Evolutionary conservation across 2,113 vertebrate genomes (phyloP).

Genomic region (Strigops habroptila): DNA sequence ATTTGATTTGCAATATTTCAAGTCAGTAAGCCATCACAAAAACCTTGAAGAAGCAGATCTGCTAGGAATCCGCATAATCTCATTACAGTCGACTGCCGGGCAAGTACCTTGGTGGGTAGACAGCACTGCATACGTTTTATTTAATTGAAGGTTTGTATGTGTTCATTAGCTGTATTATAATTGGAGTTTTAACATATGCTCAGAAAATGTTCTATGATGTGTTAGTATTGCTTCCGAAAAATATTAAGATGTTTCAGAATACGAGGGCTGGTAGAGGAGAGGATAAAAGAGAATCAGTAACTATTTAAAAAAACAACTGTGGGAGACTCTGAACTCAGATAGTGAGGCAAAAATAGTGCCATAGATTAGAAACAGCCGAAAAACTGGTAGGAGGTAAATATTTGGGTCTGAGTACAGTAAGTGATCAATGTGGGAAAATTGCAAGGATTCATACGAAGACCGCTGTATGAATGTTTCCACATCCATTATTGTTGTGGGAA

Average conservation of each 20-base stretch:
- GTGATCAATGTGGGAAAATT: background rate
- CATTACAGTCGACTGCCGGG: background rate
- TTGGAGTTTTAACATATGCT: background rate
- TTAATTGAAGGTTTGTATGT: background rate
- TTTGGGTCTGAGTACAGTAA: background rate
- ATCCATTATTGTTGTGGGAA: background rate
- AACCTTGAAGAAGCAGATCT: background rate
- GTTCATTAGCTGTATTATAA: slow-evolving; percentile 14
- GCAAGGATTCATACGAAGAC: background rate
- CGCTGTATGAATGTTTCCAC: background rate
- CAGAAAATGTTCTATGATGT: background rate
- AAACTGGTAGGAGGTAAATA: background rate
- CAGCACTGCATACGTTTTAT: background rate
- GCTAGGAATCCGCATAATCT: background rate
- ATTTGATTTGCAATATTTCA: background rate
- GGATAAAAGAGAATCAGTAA: background rate
- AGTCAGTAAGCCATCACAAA: background rate
- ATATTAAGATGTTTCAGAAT: background rate
- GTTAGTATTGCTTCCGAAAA: slow-evolving; percentile 1
- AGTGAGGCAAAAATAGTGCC: background rate
- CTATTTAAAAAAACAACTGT: background rate
- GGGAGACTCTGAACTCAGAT: background rate
- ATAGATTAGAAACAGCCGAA: background rate
- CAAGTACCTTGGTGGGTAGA: background rate
- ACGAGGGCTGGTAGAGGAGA: background rate